Conservation (phyloP, 2,113 vertebrate species). For the Pedetes capensis region DNA sequence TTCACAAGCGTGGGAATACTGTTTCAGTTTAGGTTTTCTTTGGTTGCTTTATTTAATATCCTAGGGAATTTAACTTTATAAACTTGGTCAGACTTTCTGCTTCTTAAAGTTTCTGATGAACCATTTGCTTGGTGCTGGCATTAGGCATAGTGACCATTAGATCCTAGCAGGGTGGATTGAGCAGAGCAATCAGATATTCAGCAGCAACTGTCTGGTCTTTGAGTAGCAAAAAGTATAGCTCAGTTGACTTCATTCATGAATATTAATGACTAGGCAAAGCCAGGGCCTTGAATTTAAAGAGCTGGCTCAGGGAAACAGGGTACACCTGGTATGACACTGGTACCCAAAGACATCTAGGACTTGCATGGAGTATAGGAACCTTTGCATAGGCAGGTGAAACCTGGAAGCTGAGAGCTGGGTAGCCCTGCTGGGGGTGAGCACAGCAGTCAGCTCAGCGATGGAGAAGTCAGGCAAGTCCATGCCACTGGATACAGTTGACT, state of each 20-base stretch:
- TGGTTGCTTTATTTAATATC: background rate
- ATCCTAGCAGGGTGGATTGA: background rate
- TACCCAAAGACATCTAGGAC: background rate
- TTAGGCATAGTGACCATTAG: background rate
- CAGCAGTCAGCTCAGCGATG: background rate
- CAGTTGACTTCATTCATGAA: background rate
- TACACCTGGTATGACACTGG: background rate
- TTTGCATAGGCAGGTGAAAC: background rate
- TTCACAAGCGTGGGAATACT: background rate
- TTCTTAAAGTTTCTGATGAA: background rate
- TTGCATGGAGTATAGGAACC: background rate
- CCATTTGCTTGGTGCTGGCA: background rate
- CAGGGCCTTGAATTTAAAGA: background rate
- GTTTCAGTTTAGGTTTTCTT: background rate
- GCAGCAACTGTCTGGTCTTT: background rate
- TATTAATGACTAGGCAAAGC: background rate
- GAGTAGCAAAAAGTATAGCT: background rate
- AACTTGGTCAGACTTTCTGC: background rate
- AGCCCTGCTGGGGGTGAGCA: fast-evolving
- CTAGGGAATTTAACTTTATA: background rate
- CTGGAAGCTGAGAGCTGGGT: background rate
- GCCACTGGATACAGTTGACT: background rate
- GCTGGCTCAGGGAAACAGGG: background rate
- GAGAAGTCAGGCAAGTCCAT: background rate
- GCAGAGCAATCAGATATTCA: background rate